Base-by-base conservation (phyloP, 1,140 invertebrate genomes). In the Sarcophaga peregrina region DNA sequence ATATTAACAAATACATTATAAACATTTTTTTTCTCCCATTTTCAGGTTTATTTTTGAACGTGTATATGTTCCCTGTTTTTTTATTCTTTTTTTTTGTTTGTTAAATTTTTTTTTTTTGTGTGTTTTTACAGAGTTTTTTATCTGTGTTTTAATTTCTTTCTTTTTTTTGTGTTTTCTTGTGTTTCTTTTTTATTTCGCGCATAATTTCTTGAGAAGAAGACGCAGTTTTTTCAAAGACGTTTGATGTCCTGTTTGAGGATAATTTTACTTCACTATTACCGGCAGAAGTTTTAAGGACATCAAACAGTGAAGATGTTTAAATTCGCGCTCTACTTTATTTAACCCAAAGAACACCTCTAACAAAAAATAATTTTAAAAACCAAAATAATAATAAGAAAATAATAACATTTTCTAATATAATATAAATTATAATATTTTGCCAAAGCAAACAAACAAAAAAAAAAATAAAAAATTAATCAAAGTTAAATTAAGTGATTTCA, bases 271-370 rank as follows among this genome's bases (percentile, higher is more conserved):
- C 80, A 83, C 76, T 58, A 78, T 81, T 83, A 72, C 86, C 85
- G 85, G 84, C 87, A 88, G 87, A 88, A 88, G 87, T 88, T 87
- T 82, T 87, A 88, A 88, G 87, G 86, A 88, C 87, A 88, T 85
- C 86, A 86, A 76, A 84, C 86, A 78, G 87, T 84, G 82, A 88
- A 85, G 87, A 87, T 86, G 87, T 88, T 83, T 83, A 82, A 82
- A 62, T 17, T 20, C 58, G 58, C 58, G 58, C 17, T 17, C 4
- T 5, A 80, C 10, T 47, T 52, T 17, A 78, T 10, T 25, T 13
- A 78, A 78, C 45, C 48, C 9, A 80, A 80, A 3, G 13, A 80
- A 80, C 45, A 7, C 47, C 10, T n/a, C n/a, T 50, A 17, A 46
- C 45, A 50, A 20, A 5, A 25, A 80, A 45, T 17, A 80, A 80